Evolutionary conservation across 2,888 invertebrate species (phyloP).

Genomic region (Clostera curtula): DNA sequence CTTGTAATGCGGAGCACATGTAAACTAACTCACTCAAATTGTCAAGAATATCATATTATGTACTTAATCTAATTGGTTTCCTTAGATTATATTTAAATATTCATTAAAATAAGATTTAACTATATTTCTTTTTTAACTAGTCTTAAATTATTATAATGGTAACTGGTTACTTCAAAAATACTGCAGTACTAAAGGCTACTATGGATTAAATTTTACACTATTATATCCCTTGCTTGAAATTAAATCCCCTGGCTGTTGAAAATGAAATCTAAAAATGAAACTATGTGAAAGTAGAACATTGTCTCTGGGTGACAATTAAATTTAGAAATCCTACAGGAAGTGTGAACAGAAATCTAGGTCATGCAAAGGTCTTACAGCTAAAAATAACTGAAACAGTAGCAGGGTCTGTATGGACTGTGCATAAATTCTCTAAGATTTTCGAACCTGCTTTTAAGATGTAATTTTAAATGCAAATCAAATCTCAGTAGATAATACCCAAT

Average conservation of each 20-base stretch:
- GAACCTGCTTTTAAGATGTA: too few relatives aligned
- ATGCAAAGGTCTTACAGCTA: slow-evolving; percentile 48
- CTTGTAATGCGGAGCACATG: slow-evolving; percentile 24
- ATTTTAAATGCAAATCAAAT: background rate
- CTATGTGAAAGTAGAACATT: slow-evolving; percentile 36
- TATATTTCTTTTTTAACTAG: too few relatives aligned
- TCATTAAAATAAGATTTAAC: too few relatives aligned
- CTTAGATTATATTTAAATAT: too few relatives aligned
- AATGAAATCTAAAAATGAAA: slow-evolving; percentile 14
- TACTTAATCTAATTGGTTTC: background rate
- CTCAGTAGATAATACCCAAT: slow-evolving; percentile 7
- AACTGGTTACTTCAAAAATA: too few relatives aligned
- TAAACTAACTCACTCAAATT: too few relatives aligned
- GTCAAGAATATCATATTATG: too few relatives aligned
- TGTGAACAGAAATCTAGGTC: slow-evolving; percentile 50
- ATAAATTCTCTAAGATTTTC: background rate
- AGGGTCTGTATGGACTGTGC: slow-evolving; percentile 12
- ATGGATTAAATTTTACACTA: too few relatives aligned
- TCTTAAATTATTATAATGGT: too few relatives aligned
- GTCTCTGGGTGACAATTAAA: slow-evolving; percentile 49
- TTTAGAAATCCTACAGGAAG: slow-evolving; percentile 57
- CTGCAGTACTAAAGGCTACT: too few relatives aligned
- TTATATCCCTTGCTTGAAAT: too few relatives aligned
- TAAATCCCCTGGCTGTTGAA: slow-evolving; percentile 12
- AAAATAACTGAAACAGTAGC: slow-evolving; percentile 28